phyloP scores from a whole-genome alignment of 2,888 invertebrate genomes.

The Andrena haemorrhoa region DNA sequence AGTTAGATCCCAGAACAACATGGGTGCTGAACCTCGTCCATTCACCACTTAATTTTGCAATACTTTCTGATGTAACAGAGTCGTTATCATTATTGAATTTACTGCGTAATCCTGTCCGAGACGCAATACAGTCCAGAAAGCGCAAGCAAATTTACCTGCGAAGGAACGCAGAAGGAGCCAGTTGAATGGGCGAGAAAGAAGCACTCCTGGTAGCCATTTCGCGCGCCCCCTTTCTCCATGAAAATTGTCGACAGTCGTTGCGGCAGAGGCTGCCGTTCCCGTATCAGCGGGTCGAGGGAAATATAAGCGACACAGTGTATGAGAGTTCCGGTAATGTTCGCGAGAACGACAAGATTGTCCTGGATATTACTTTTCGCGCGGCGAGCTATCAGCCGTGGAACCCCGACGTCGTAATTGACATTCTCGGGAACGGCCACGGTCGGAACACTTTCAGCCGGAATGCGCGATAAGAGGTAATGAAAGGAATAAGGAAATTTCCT shows the following conservation, averaged over 20 bases:
- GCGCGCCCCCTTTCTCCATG: neutral
- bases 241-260: neutral
- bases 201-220: slow-evolving; percentile 1
- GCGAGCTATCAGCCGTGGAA: slow-evolving; percentile 36
- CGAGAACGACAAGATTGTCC: slow-evolving; percentile 48
- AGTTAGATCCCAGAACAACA: too few species aligned
- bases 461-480: slow-evolving; percentile 56
- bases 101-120: too few species aligned
- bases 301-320: slow-evolving; percentile 17
- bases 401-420: slow-evolving; percentile 51
- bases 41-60: too few species aligned
- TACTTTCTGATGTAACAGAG: too few species aligned
- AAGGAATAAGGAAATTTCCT: slow-evolving; percentile 58
- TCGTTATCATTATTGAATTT: too few species aligned
- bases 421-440: slow-evolving; percentile 34
- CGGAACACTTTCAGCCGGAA: slow-evolving; percentile 38
- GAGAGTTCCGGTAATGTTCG: slow-evolving; percentile 32
- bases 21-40: too few species aligned
- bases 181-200: neutral
- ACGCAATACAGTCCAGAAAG: too few species aligned
- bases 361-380: slow-evolving; percentile 53
- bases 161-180: neutral
- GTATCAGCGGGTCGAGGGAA: slow-evolving; percentile 27
- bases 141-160: neutral
- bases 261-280: neutral